These are phyloP conservation scores for Cotesia typhae DNA, from an alignment of 1,140 invertebrate genomes.

Conservation along the genomic window DNA sequence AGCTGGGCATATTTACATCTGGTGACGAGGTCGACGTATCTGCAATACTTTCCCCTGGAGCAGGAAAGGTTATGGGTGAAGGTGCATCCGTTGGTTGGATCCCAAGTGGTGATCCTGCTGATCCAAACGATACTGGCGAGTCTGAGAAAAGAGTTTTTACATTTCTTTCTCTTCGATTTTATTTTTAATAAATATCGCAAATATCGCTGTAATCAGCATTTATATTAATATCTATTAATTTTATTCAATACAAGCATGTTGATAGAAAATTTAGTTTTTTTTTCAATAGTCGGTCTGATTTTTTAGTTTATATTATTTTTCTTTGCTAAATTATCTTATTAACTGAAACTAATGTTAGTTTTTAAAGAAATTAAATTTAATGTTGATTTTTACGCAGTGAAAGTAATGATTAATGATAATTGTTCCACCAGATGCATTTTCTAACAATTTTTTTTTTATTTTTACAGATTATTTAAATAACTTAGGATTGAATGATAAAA, in stretches of 20 bases:
- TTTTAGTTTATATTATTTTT: not conserved
- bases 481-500: no score
- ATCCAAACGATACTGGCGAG: slow-evolving; percentile 65
- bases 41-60: slow-evolving; percentile 84
- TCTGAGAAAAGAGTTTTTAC: slow-evolving; percentile 55
- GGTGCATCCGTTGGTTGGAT: slow-evolving; percentile 61
- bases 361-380: no score
- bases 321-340: not conserved
- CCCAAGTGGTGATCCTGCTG: slow-evolving; percentile 63
- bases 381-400: no score
- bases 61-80: slow-evolving; percentile 66
- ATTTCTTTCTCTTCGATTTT: slow-evolving; percentile 33
- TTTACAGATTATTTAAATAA: no score
- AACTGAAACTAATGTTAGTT: not conserved
- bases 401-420: no score
- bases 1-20: slow-evolving; percentile 79
- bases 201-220: slow-evolving; percentile 23
- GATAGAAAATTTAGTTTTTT: not conserved
- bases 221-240: slow-evolving; percentile 1
- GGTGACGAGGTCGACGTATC: slow-evolving; percentile 89
- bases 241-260: no score
- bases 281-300: not conserved
- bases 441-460: no score
- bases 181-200: slow-evolving; percentile 13
- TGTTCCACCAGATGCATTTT: no score